Evolutionary conservation across 2,113 vertebrate genomes (phyloP).

Genomic region (Mionectes macconnelli): DNA sequence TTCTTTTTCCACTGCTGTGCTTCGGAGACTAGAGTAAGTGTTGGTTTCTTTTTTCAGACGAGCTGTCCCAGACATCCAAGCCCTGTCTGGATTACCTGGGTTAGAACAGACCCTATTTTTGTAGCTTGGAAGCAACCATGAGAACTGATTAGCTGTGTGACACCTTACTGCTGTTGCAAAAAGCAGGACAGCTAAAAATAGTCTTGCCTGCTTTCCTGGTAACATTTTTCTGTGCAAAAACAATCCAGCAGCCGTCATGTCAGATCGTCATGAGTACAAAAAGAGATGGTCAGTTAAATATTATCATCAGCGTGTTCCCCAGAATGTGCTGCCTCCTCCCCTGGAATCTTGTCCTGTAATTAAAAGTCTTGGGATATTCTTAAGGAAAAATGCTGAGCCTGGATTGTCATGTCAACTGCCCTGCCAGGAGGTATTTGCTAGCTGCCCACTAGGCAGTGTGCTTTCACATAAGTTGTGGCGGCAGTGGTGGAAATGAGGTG

Average conservation of each 20-base stretch:
- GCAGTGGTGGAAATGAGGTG: neutral
- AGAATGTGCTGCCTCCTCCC: neutral
- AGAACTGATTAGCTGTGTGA: neutral
- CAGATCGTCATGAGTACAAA: neutral
- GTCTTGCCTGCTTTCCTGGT: neutral
- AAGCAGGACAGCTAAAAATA: neutral
- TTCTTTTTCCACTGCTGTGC: neutral
- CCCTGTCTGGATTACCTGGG: neutral
- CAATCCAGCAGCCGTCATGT: neutral
- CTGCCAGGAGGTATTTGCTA: neutral
- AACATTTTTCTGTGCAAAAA: neutral
- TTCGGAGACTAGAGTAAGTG: neutral
- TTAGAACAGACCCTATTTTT: neutral
- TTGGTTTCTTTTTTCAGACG: neutral
- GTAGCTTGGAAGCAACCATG: neutral
- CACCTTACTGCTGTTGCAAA: neutral
- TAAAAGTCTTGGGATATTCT: neutral
- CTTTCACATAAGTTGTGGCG: neutral
- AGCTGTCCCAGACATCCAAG: neutral
- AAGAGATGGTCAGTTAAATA: neutral
- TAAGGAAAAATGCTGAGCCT: neutral
- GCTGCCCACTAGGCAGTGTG: neutral
- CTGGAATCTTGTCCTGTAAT: neutral
- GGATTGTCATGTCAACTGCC: neutral
- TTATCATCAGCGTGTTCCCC: neutral